phyloP scores from a whole-genome alignment of 2,113 vertebrate genomes.

The Progne subis region DNA sequence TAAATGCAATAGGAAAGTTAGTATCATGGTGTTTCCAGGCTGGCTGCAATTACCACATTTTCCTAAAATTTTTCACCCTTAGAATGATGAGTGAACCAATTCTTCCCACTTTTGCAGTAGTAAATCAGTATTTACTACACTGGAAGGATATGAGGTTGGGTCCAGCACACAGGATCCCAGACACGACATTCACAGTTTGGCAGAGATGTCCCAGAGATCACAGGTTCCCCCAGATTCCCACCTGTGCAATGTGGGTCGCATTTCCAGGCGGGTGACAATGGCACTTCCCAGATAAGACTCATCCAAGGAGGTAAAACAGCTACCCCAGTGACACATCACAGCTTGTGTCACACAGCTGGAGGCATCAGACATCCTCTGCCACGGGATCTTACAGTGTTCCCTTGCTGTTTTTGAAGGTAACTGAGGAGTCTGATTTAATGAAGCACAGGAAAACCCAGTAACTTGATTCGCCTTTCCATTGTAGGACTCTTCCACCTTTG shows the following conservation, averaged over 20 bases:
- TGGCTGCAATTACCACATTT: neutral
- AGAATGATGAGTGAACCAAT: neutral
- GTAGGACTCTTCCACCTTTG: neutral
- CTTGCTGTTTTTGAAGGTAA: neutral
- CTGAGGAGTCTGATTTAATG: neutral
- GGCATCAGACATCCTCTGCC: neutral
- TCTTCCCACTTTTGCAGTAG: neutral
- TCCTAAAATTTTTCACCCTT: neutral
- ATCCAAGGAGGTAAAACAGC: neutral
- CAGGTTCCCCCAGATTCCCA: too few species aligned
- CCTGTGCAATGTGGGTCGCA: neutral
- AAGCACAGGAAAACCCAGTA: neutral
- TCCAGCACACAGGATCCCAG: neutral
- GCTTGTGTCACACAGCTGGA: neutral
- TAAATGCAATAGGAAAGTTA: neutral
- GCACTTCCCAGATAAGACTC: neutral
- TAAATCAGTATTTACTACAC: neutral
- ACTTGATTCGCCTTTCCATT: neutral
- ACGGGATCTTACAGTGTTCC: accelerated
- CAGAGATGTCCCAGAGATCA: neutral
- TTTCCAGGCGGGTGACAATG: neutral
- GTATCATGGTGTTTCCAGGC: neutral
- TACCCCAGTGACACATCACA: accelerated
- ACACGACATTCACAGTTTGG: neutral
- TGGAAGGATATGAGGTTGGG: neutral